Base-by-base conservation (phyloP, 2,888 invertebrate genomes). In the Monochamus alternatus region DNA sequence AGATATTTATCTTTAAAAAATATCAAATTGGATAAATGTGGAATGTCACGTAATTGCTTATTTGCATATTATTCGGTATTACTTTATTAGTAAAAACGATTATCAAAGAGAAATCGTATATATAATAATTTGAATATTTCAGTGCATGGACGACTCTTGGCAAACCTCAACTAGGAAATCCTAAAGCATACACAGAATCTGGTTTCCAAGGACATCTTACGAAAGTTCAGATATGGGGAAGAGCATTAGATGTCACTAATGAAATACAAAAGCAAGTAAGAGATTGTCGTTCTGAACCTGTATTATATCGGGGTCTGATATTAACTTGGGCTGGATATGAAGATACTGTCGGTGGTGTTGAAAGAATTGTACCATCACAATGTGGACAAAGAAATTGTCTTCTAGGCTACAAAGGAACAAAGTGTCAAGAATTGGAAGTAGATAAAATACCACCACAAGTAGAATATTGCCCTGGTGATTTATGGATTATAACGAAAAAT, bases 191-290 rank as follows among this genome's bases (percentile, higher is more conserved):
- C 85, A 94, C 95, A 0, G 97, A 97, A 89, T 91, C 94, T 62
- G 97, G 97, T n/a, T 98, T 98, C 93, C 96, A 97, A 91, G 98
- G 98, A 43, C 96, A 97, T 84, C 90, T 98, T 58, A 97, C 97
- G 8, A 96, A 98, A 89, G 95, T 97, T 47, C 97, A 98, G 90
- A 93, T 98, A 75, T 98, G 98, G 98, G 95, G 95, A 83, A 92
- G 97, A 63, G 96, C 97, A 55, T 90, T 98, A 0, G 97, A 98
- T 86, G 95, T 97, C 22, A 96, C 97, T 4, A 95, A 95, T 76
- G 97, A 97, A 89, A 94, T 98, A 79, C 97, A 98, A 83, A 96
- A 96, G 87, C 97, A 97, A 92, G 97, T 97, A 0, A 92, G 97
- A 38, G 97, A 97, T 85, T 98, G 97, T 86, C 93, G 97, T 84